Conservation (phyloP, 2,888 invertebrate species). For the Orthonevra nobilis region DNA sequence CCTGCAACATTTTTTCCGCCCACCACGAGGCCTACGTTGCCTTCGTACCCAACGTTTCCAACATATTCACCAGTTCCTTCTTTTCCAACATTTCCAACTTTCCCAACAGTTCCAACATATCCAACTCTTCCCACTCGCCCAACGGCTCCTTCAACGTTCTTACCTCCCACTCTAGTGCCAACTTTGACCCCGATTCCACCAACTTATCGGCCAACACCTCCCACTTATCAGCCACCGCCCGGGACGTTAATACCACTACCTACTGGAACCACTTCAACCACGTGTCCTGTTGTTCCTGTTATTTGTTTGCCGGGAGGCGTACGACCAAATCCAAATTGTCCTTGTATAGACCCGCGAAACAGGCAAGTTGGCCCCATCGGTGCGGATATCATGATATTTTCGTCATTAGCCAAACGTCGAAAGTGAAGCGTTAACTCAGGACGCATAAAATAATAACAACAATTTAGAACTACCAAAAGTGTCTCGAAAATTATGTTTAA, state of each 20-base stretch:
- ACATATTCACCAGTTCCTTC: too few species aligned
- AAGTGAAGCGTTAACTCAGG: constrained; percentile 73
- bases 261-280: constrained; percentile 8
- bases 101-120: constrained; percentile 45
- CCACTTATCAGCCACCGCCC: constrained; percentile 20
- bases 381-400: constrained; percentile 76
- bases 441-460: too few species aligned
- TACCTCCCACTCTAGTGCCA: constrained; percentile 18
- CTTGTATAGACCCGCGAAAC: constrained; percentile 78
- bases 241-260: constrained; percentile 61
- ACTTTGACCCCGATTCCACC: constrained; percentile 14
- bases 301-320: constrained; percentile 76
- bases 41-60: not conserved
- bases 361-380: constrained; percentile 56
- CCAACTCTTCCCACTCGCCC: constrained; percentile 11
- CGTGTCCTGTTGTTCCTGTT: constrained; percentile 75
- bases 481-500: constrained; percentile 3
- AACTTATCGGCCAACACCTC: constrained; percentile 38
- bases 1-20: constrained; percentile 33
- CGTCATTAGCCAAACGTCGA: constrained; percentile 72
- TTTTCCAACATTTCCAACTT: constrained; percentile 46
- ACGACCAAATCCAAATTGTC: constrained; percentile 76
- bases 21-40: too few species aligned
- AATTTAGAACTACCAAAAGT: not conserved
- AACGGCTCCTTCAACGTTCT: constrained; percentile 35